A percentile compares a stretch with the other conserved stretches of the same genome.
These are phyloP conservation scores for Meriones unguiculatus DNA, from an alignment of 2,113 vertebrate species.

Conservation along the genomic window DNA sequence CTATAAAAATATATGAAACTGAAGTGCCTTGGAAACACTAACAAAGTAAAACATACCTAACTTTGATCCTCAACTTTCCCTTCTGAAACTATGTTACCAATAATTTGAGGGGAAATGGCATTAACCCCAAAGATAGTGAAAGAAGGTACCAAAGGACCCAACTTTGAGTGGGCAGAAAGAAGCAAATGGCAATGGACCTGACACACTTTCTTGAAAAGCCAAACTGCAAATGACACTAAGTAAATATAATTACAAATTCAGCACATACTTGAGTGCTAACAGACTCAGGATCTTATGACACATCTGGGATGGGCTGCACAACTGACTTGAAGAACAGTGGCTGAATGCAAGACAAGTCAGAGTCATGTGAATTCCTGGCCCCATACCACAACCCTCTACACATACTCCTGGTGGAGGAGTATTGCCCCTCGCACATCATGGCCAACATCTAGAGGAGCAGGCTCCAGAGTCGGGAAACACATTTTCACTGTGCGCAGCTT, in stretches of 20 bases:
- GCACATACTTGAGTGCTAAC: background rate
- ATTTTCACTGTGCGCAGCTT: background rate
- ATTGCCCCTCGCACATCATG: background rate
- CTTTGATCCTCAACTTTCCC: background rate
- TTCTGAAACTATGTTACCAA: background rate
- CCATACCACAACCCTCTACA: too few species aligned
- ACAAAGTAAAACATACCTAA: constrained; percentile 12
- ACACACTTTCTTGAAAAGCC: background rate
- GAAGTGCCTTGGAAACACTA: background rate
- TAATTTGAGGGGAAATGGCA: background rate
- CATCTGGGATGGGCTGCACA: background rate
- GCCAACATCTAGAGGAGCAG: background rate
- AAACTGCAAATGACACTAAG: background rate
- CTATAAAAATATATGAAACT: background rate
- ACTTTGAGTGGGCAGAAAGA: background rate
- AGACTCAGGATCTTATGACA: background rate
- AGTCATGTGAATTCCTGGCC: background rate
- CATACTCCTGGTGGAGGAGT: background rate
- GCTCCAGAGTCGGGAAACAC: background rate
- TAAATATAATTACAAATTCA: background rate
- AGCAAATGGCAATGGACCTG: background rate
- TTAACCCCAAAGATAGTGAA: background rate
- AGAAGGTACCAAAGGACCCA: background rate
- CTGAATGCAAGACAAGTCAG: background rate
- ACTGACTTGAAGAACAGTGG: background rate